A percentile compares a stretch with the other conserved stretches of the same genome.
Evolutionary conservation across 2,888 invertebrate genomes (phyloP).

Genomic region (Dasypogon diadema): DNA sequence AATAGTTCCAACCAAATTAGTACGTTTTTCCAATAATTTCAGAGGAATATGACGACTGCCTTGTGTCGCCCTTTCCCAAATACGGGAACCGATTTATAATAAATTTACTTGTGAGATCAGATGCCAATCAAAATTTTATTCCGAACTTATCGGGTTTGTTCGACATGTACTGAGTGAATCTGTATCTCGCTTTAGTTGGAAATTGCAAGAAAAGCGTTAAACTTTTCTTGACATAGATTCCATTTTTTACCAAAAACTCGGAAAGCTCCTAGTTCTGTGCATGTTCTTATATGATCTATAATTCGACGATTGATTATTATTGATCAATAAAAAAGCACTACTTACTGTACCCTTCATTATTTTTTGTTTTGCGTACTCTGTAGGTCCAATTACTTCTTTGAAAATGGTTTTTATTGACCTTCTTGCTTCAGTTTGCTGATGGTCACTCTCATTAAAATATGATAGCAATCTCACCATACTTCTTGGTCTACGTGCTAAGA

Average conservation of each 20-base stretch:
- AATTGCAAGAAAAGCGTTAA: conserved; percentile 7
- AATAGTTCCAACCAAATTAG: too few species aligned
- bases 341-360: conserved; percentile 12
- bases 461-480: conserved; percentile 9
- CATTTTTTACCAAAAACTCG: conserved; percentile 36
- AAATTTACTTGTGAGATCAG: conserved; percentile 57
- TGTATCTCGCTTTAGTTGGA: conserved; percentile 55
- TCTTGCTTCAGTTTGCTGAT: conserved; percentile 22
- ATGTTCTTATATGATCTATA: conserved; percentile 56
- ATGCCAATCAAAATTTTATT: conserved; percentile 59
- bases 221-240: conserved; percentile 14
- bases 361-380: conserved; percentile 28
- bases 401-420: conserved; percentile 1
- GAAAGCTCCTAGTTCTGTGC: conserved; percentile 43
- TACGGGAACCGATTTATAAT: conserved; percentile 50
- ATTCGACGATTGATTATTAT: conserved; percentile 53
- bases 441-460: conserved; percentile 17
- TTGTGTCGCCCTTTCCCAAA: not conserved
- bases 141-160: conserved; percentile 57
- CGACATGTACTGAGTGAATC: conserved; percentile 52
- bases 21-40: too few species aligned
- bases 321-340: conserved; percentile 15
- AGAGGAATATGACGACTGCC: not conserved
- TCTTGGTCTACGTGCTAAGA: conserved; percentile 1
- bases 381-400: conserved; percentile 13